Evolutionary conservation across 2,888 invertebrate species (phyloP), one percentile per base, ranked within the genome.

Genomic region (Acanthopleura granulata): DNA sequence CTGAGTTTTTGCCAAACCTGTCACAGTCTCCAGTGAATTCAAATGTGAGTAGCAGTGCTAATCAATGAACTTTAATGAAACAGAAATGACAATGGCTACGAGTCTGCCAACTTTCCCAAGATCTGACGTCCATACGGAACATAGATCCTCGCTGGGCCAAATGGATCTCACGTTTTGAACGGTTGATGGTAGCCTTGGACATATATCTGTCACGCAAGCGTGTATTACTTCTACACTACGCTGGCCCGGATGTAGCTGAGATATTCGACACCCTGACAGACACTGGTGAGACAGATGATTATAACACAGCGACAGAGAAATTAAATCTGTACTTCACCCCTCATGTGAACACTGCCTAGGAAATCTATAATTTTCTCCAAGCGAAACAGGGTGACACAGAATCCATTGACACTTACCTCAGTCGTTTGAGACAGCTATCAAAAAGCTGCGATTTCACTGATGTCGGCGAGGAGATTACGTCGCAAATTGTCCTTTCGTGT

Each of bases 401-500:
- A 57, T 61, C 50, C 22, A 50, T 75, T 16, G 75, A 75, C 29
- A 18, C 51, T 12, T 74, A 74, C 49, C 57, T 30, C n/a, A 75
- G 72, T 50, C 27, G 72, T 18, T 49, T 75, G 50, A 18, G 75
- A 30, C 71, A 75, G 30, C 72, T 72, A 4, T 49, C 72, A 14
- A n/a, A 22, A 72, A 70, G 49, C 16, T 74, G 74, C 49, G 74
- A 70, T 14, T 74, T 74, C 49, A 30, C 74, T 16, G 74, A 74
- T 22, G 49, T 74, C 40, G 74, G 70, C 18, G 22, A 51, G 30
- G 74, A 75, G 27, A 72, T 75, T 18, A 18, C 62, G 15, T 25
- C 72, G 1, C 75, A 75, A 27, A 72, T 75, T 51, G 61, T 75
- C 25, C 29, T 49, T 18, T 16, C 18, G 12, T n/a, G 50, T 29